Evolutionary conservation across 2,113 vertebrate species (phyloP).

Genomic region (Oenanthe oenanthe): DNA sequence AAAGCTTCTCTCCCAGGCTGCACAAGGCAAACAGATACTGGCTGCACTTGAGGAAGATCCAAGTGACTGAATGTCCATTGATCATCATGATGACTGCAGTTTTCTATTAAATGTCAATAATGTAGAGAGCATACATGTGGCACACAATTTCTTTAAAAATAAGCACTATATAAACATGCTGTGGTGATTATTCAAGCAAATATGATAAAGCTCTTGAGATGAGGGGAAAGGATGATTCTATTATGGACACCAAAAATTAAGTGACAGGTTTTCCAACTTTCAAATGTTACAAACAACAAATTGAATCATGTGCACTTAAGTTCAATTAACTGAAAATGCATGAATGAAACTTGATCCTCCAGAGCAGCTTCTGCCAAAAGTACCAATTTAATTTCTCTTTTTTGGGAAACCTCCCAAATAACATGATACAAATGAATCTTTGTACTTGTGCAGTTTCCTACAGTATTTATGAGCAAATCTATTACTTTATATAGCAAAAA

Average conservation of each 20-base stretch:
- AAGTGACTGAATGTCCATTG: not conserved
- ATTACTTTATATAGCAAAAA: not conserved
- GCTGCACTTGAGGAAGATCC: not conserved
- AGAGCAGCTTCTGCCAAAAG: not conserved
- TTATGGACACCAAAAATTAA: not conserved
- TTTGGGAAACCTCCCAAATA: not conserved
- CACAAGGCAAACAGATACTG: not conserved
- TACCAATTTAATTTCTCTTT: not conserved
- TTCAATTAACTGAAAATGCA: not conserved
- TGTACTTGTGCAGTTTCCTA: not conserved
- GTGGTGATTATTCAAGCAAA: not conserved
- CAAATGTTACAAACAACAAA: not conserved
- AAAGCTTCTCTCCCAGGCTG: not conserved
- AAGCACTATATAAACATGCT: not conserved
- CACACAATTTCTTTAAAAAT: not conserved
- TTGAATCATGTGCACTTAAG: not conserved
- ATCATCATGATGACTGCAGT: not conserved
- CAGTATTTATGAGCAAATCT: not conserved
- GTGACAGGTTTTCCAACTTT: not conserved
- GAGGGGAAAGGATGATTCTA: not conserved
- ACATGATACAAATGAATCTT: not conserved
- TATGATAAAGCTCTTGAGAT: not conserved
- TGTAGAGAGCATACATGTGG: accelerated
- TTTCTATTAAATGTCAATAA: not conserved
- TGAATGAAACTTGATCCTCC: not conserved